Evolutionary conservation across 1,140 invertebrate genomes (phyloP), one percentile per base, ranked within the genome.

Genomic region (Venustaconcha ellipsiformis): DNA sequence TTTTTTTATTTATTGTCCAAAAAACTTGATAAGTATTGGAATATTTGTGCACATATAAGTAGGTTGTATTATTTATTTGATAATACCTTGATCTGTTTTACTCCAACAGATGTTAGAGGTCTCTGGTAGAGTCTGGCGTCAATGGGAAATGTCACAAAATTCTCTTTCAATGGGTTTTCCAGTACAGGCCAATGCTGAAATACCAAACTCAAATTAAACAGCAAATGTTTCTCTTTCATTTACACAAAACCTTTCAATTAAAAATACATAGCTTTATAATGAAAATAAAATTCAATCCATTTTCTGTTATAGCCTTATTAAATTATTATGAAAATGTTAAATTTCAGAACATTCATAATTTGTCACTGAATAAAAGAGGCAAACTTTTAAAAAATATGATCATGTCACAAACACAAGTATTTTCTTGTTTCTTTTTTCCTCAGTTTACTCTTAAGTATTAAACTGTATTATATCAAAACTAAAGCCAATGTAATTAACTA

Each of bases 141-240:
- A 63, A 78, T 85, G 18, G 87, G 85, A 76, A 89, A 89, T 30
- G 88, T 89, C 13, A 89, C 85, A 83, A 88, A 89, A 67, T 87
- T 67, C 59, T 88, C 81, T 72, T 84, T 73, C 13, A 88, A 64
- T 20, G 78, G 74, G 26, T 74, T 77, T 59, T 84, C 84, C 56
- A 88, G 62, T 48, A 84, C 78, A 18, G 83, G 83, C 84, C 85
- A 89, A 57, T 56, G 78, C 85, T 88, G 80, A 75, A 81, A 83
- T 65, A 67, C 56, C 6, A 67, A 56, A 73, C 56, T 60, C 55
- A 66, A 37, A 60, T 65, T 66, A 70, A 30, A 48, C 37, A 48
- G 37, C 0, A 48, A 48, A 48, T 48, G 37, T 48, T 48, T 48
- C 5, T 48, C 4, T 48, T 48, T 48, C 0, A 11, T n/a, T 23